phyloP scores from a whole-genome alignment of 2,888 invertebrate species.

The Agriopis leucophaearia region DNA sequence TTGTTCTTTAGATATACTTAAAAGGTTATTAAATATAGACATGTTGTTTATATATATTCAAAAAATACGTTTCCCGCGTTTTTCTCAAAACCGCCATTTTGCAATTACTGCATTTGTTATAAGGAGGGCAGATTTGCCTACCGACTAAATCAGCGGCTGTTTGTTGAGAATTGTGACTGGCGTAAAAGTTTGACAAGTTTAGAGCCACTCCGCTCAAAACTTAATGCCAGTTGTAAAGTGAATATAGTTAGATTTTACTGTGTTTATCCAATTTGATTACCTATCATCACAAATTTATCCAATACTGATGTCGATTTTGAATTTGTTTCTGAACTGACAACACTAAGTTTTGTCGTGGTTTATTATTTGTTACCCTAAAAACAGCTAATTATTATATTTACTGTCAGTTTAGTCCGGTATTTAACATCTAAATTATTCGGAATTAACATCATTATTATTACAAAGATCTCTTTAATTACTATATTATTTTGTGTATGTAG shows the following conservation, averaged over 20 bases:
- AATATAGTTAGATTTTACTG: conserved; percentile 36
- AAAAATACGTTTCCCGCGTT: too few species aligned
- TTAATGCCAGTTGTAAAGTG: conserved; percentile 47
- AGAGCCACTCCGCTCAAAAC: conserved; percentile 48
- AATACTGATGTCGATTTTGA: conserved; percentile 5
- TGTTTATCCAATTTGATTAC: conserved; percentile 24
- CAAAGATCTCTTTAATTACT: neutral
- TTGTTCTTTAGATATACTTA: too few species aligned
- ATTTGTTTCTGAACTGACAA: neutral
- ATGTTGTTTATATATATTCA: too few species aligned
- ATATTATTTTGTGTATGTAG: neutral
- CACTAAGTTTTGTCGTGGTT: too few species aligned
- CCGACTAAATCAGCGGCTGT: neutral
- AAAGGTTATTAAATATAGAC: too few species aligned
- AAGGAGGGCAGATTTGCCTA: too few species aligned
- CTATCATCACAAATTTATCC: neutral
- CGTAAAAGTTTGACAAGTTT: conserved; percentile 56
- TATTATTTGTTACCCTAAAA: too few species aligned
- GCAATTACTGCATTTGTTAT: too few species aligned
- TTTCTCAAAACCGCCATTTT: too few species aligned
- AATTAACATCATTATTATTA: conserved; percentile 6
- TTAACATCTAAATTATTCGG: neutral
- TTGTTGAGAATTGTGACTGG: neutral
- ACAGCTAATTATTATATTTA: neutral
- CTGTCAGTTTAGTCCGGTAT: neutral